These are phyloP conservation scores for Tethea ocularis DNA, from an alignment of 2,888 invertebrate genomes.

Conservation along the genomic window DNA sequence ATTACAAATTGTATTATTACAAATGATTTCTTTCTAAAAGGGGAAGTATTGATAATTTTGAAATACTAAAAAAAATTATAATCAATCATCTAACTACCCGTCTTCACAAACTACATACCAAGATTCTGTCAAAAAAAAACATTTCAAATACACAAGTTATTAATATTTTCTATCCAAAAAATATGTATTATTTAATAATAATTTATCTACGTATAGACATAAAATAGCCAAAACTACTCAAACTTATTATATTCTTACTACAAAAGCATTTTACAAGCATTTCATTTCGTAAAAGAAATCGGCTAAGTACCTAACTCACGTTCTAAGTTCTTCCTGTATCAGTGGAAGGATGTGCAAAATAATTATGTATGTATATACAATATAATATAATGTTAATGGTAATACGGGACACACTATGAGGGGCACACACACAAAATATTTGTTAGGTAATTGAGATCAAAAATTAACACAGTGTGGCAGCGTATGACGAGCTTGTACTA, in stretches of 20 bases:
- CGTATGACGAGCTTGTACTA: slow-evolving; percentile 77
- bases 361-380: slow-evolving; percentile 28
- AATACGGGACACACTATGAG: slow-evolving; percentile 42
- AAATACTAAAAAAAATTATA: no score
- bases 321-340: slow-evolving; percentile 58
- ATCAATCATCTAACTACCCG: not conserved
- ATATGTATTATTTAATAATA: not conserved
- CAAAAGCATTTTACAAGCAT: slow-evolving; percentile 56
- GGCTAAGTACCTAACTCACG: slow-evolving; percentile 24
- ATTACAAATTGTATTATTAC: no score
- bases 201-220: slow-evolving; percentile 54
- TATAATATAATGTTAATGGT: slow-evolving; percentile 34
- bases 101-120: not conserved
- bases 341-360: slow-evolving; percentile 55
- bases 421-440: slow-evolving; percentile 51
- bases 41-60: not conserved
- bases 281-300: slow-evolving; percentile 24
- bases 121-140: not conserved
- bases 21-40: not conserved
- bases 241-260: slow-evolving; percentile 32
- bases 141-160: not conserved
- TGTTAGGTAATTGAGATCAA: slow-evolving; percentile 66
- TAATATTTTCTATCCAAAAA: not conserved
- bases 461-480: slow-evolving; percentile 73
- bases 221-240: slow-evolving; percentile 80